Evolutionary conservation across 2,888 invertebrate genomes (phyloP), one percentile per base, ranked within the genome.

Genomic region (Synanthedon tipuliformis): DNA sequence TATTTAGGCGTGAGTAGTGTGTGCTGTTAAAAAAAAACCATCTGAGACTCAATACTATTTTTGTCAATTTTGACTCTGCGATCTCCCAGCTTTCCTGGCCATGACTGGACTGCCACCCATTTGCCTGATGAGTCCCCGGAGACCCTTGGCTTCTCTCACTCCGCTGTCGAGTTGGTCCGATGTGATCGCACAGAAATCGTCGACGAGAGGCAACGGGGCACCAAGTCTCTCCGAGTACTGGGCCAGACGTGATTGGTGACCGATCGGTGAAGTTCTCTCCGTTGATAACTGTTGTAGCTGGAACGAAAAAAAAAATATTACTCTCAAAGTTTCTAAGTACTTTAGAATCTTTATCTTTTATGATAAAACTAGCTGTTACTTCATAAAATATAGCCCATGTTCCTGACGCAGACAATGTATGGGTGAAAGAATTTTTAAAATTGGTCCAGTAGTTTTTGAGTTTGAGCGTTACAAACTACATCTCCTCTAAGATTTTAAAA

Each of bases 121-220:
- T 67, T 95, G 95, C 51, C 94, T 88, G 57, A 96, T 92, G 0
- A 96, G 85, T 64, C 91, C 92, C 60, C 94, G 92, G 15, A 96
- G 83, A 0, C 94, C 94, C 65, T 93, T 92, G 0, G 93, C 92
- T 76, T 94, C 94, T 4, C 89, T 75, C 41, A 88, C 81, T 0
- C 87, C 84, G 61, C 80, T 90, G 55, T 92, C 93, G 4, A 88
- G 69, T 18, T 89, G 91, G 71, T 92, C 96, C 68, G 94, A 92
- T 10, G 96, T 95, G 58, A 96, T 94, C 18, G 95, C 94, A 70
- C 94, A 95, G 83, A 97, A 97, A 78, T 97, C 97, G 75, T 97
- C 97, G 63, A 96, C 92, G 41, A 97, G 89, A 54, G 95, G 95
- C 7, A 92, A 78, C 0, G 95, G 94, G 0, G 94, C 88, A 57